These are phyloP conservation scores for Stercorarius parasiticus DNA, from an alignment of 2,113 vertebrate species.

Conservation along the genomic window DNA sequence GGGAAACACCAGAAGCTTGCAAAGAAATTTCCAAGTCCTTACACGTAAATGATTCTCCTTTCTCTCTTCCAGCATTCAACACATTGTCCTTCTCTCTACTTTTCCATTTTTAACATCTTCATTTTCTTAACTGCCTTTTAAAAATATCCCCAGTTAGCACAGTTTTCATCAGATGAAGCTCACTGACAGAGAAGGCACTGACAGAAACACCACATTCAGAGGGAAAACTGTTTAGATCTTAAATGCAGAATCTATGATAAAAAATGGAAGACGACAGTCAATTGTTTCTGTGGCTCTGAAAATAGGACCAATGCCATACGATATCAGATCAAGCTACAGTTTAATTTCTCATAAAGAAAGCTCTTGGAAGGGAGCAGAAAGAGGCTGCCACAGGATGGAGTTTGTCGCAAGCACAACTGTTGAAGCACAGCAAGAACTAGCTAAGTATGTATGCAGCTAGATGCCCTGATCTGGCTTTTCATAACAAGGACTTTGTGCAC, in stretches of 20 bases:
- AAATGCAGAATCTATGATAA: not conserved
- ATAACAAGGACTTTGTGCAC: not conserved
- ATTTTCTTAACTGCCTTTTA: not conserved
- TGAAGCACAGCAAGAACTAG: not conserved
- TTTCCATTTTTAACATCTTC: not conserved
- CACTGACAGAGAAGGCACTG: not conserved
- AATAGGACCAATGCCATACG: not conserved
- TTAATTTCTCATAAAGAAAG: not conserved
- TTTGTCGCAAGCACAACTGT: not conserved
- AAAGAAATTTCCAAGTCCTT: not conserved
- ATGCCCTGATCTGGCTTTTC: not conserved
- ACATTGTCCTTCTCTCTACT: not conserved
- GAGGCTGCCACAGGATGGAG: not conserved
- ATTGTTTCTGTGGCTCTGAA: not conserved
- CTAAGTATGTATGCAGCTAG: not conserved
- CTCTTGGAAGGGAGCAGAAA: not conserved
- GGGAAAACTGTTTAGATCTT: not conserved
- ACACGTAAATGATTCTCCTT: not conserved
- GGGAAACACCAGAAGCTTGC: not conserved
- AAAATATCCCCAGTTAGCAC: not conserved
- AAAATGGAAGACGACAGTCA: not conserved
- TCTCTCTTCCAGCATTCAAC: not conserved
- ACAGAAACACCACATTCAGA: not conserved
- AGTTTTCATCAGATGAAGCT: not conserved
- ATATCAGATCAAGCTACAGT: not conserved